Evolutionary conservation across 2,113 vertebrate species (phyloP).

Genomic region (Percopsis transmontana): DNA sequence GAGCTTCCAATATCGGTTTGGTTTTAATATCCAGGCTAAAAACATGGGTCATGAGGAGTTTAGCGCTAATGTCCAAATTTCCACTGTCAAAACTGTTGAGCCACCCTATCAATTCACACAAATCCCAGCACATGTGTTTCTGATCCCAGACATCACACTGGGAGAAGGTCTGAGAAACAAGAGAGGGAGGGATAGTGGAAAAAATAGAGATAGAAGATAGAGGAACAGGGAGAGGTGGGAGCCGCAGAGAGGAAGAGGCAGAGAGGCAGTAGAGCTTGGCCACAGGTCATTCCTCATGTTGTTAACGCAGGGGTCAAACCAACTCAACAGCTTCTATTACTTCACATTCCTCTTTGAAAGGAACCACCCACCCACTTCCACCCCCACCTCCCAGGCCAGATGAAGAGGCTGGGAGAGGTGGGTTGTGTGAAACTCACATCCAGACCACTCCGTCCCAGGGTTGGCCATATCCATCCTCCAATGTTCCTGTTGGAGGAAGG

Average conservation of each 20-base stretch:
- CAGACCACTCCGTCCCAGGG: slow-evolving; percentile 1
- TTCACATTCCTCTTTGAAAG: slow-evolving; percentile 12
- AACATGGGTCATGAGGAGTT: background rate
- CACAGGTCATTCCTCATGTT: slow-evolving; percentile 15
- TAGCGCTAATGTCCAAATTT: background rate
- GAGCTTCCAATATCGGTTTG: too few relatives aligned
- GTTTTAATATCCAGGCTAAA: background rate
- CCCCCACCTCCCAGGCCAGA: slow-evolving; percentile 4
- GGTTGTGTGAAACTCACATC: slow-evolving; percentile 5
- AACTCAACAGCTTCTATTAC: slow-evolving; percentile 20
- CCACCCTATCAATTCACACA: slow-evolving; percentile 12
- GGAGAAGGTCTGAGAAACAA: background rate
- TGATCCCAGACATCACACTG: slow-evolving; percentile 15
- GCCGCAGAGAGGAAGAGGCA: background rate
- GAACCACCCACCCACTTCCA: background rate
- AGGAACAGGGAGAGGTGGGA: background rate
- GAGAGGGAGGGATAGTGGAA: background rate
- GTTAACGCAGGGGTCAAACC: slow-evolving; percentile 16
- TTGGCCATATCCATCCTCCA: background rate
- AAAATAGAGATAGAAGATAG: background rate
- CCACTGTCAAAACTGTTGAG: slow-evolving; percentile 8
- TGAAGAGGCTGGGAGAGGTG: slow-evolving; percentile 13
- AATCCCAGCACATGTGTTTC: slow-evolving; percentile 15
- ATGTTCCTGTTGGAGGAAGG: background rate
- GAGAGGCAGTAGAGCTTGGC: background rate